phyloP scores from a whole-genome alignment of 2,797 vertebrate genomes.

The Thamnophis elegans region DNA sequence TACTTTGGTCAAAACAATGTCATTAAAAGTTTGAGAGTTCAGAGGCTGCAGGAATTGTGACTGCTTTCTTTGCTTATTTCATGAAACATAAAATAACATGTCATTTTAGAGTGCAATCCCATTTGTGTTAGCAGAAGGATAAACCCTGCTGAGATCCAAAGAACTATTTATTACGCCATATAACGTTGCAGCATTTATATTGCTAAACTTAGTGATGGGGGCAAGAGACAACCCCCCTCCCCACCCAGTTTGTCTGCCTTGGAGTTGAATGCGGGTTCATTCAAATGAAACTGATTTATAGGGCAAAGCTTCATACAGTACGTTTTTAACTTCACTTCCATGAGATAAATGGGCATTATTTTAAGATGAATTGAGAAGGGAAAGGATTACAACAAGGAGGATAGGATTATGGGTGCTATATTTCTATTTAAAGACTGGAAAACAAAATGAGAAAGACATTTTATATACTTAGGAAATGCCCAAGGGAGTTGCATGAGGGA shows the following conservation, averaged over 20 bases:
- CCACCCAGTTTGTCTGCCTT: too few relatives aligned
- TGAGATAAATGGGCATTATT: neutral
- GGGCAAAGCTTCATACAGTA: neutral
- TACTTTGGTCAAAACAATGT: conserved; percentile 10
- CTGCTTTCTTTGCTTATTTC: neutral
- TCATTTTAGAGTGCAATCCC: neutral
- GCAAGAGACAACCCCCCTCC: neutral
- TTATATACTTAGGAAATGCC: neutral
- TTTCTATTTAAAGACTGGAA: neutral
- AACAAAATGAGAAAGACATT: neutral
- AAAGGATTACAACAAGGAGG: neutral
- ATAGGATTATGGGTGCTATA: neutral
- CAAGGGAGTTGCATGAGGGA: neutral
- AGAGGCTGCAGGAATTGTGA: neutral
- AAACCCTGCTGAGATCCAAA: neutral
- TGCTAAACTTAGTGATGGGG: neutral
- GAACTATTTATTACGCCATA: neutral
- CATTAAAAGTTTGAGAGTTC: neutral
- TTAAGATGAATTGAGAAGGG: neutral
- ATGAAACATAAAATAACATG: neutral
- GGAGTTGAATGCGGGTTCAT: neutral
- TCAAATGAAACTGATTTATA: neutral
- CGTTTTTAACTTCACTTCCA: neutral
- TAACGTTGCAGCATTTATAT: neutral
- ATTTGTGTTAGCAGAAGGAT: neutral